Percentiles rank a stretch among this genome's conserved stretches.
Conservation (phyloP, 2,888 invertebrate species). For the Herminia tarsipennalis region DNA sequence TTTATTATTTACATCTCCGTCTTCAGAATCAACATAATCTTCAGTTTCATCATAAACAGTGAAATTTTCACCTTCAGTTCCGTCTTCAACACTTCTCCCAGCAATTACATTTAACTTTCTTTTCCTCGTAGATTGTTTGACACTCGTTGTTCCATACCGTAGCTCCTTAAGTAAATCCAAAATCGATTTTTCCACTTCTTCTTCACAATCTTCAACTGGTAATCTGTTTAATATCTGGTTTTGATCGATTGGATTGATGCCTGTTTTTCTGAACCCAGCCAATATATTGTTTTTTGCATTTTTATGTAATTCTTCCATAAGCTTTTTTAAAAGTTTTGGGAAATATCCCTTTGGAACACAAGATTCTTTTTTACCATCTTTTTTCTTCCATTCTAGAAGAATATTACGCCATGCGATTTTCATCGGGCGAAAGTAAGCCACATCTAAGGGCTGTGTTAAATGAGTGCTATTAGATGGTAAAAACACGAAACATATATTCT, state of each 20-base stretch:
- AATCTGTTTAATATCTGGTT: neutral
- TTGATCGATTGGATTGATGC: neutral
- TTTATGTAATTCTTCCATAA: too few species aligned
- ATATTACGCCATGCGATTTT: constrained; percentile 43
- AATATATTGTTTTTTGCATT: neutral
- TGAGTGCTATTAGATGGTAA: constrained; percentile 20
- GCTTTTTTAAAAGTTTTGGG: neutral
- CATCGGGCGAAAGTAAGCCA: constrained; percentile 49
- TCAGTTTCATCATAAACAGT: constrained; percentile 3
- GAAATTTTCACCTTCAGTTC: neutral
- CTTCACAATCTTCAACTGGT: constrained; percentile 1
- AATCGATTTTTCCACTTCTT: constrained; percentile 14
- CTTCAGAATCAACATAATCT: constrained; percentile 1
- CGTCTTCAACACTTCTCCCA: constrained; percentile 4
- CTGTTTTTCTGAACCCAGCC: constrained; percentile 3
- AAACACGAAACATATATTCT: constrained; percentile 4
- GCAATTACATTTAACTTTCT: constrained; percentile 7
- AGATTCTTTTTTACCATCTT: neutral
- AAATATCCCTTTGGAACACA: constrained; percentile 1
- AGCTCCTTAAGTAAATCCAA: constrained; percentile 9
- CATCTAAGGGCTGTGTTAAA: constrained; percentile 53
- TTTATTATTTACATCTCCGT: neutral
- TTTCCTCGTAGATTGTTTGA: neutral
- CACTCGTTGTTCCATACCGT: constrained; percentile 2
- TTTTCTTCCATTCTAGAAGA: constrained; percentile 22